Evolutionary conservation across 2,113 vertebrate genomes (phyloP).

Genomic region (Agelaius phoeniceus): DNA sequence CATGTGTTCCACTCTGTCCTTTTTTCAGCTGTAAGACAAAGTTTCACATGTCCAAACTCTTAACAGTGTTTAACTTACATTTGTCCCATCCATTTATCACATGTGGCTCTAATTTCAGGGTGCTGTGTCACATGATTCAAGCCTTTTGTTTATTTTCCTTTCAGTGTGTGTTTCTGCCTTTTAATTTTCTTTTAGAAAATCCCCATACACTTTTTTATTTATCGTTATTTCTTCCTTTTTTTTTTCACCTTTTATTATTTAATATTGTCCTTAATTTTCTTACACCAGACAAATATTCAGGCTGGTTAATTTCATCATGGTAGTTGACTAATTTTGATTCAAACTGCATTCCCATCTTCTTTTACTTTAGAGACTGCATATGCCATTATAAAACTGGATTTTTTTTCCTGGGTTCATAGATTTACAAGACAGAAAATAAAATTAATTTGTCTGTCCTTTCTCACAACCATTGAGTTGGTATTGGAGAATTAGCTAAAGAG

Average conservation of each 20-base stretch:
- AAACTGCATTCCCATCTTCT: not conserved
- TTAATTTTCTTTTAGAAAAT: conserved; percentile 40
- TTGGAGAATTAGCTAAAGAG: not conserved
- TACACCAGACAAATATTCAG: not conserved
- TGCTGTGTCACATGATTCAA: conserved; percentile 38
- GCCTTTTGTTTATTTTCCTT: conserved; percentile 57
- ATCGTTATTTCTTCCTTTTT: conserved; percentile 24
- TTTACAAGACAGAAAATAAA: not conserved
- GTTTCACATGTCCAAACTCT: not conserved
- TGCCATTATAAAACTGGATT: not conserved
- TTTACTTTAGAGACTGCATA: not conserved
- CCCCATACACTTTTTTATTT: conserved; percentile 37
- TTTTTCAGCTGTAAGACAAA: not conserved
- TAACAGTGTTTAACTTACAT: not conserved
- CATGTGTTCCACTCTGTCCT: not conserved
- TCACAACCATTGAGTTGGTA: not conserved
- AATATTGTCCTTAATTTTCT: not conserved
- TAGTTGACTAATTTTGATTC: not conserved
- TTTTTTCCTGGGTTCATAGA: not conserved
- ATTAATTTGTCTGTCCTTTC: not conserved
- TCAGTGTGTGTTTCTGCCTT: conserved; percentile 36
- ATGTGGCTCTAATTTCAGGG: conserved; percentile 59
- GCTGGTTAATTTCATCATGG: not conserved
- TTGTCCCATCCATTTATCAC: conserved; percentile 46
- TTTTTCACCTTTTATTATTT: not conserved